These are phyloP conservation scores for Phaenicophaeus curvirostris DNA, from an alignment of 2,797 vertebrate genomes.

Conservation along the genomic window DNA sequence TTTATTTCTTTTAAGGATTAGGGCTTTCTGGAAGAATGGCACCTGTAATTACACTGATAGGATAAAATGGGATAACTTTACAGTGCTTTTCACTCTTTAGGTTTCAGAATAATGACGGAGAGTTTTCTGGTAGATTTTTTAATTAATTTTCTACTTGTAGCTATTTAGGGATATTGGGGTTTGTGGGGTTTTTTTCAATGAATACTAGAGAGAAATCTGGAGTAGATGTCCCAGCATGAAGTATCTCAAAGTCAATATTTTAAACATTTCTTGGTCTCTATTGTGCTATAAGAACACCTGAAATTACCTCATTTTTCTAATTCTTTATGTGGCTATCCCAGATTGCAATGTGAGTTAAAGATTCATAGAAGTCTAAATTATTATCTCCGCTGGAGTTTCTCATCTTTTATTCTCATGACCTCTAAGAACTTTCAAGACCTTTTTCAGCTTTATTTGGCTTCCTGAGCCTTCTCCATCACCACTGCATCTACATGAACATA, in stretches of 20 bases:
- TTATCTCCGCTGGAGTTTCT: background rate
- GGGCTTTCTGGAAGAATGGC: background rate
- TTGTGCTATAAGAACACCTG: background rate
- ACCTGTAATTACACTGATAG: background rate
- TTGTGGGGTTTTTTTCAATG: background rate
- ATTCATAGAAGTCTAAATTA: background rate
- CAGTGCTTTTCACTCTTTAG: background rate
- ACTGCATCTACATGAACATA: background rate
- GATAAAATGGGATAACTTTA: background rate
- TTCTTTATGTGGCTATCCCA: background rate
- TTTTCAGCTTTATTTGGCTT: background rate
- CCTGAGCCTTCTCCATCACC: background rate
- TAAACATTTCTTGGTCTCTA: slow-evolving; percentile 19
- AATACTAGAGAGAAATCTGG: background rate
- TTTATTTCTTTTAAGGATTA: background rate
- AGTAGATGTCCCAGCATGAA: background rate
- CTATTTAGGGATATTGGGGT: background rate
- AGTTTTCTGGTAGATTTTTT: background rate
- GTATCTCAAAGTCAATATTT: background rate
- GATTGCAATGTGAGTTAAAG: background rate
- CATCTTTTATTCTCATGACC: background rate
- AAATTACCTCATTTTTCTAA: background rate
- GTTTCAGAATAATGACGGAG: background rate
- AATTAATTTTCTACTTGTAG: background rate
- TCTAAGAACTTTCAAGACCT: background rate